These are phyloP conservation scores for Elysia crispata DNA, from an alignment of 2,888 invertebrate genomes.

Conservation along the genomic window DNA sequence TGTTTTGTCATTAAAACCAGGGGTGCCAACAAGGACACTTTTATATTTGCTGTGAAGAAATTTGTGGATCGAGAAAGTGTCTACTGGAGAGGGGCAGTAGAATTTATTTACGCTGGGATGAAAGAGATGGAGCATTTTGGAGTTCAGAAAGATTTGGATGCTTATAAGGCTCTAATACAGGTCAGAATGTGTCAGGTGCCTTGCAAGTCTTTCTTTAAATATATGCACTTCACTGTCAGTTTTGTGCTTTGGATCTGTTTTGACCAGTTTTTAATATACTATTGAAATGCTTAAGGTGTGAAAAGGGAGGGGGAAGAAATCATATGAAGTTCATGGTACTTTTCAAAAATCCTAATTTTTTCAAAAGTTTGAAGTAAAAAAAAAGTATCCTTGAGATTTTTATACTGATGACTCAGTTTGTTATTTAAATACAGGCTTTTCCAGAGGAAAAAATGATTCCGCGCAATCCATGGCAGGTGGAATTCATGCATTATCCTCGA, in stretches of 20 bases:
- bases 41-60: conserved; percentile 76
- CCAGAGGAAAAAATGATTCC: conserved; percentile 89
- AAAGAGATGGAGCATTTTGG: conserved; percentile 92
- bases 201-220: too few relatives aligned
- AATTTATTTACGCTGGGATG: conserved; percentile 94
- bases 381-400: not conserved
- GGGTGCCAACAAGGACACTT: conserved; percentile 63
- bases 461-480: conserved; percentile 86
- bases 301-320: too few relatives aligned
- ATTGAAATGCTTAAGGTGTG: too few relatives aligned
- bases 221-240: too few relatives aligned
- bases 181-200: conserved; percentile 73
- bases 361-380: too few relatives aligned
- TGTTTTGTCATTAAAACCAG: conserved; percentile 18
- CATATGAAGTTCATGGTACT: too few relatives aligned
- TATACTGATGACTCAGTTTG: not conserved
- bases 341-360: too few relatives aligned
- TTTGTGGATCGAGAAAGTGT: conserved; percentile 84
- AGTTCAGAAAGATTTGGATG: conserved; percentile 85
- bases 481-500: conserved; percentile 95
- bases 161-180: conserved; percentile 90
- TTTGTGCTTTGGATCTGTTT: too few relatives aligned
- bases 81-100: conserved; percentile 90
- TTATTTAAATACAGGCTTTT: conserved; percentile 79
- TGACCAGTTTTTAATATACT: too few relatives aligned